Conservation (phyloP, 1,140 invertebrate genomes). For the Druon quercuslanigerum region DNA sequence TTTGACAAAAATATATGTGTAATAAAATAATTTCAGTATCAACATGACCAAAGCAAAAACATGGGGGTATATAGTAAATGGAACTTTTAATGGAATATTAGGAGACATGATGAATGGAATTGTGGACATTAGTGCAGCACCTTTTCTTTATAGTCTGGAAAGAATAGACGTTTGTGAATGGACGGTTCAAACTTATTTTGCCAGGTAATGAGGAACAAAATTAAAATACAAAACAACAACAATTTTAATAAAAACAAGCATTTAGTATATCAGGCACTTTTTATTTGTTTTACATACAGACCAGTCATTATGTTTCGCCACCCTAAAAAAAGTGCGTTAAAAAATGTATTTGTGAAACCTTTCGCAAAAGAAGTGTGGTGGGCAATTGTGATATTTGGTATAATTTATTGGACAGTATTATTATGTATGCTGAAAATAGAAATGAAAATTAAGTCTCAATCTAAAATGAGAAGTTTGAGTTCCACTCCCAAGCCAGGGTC, state of each 20-base stretch:
- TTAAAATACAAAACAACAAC: neutral
- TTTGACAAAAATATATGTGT: neutral
- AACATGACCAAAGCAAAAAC: slow-evolving; percentile 75
- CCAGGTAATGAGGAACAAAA: slow-evolving; percentile 69
- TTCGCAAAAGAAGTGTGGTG: slow-evolving; percentile 58
- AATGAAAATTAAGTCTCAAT: slow-evolving; percentile 36
- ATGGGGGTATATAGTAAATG: slow-evolving; percentile 81
- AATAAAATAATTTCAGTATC: slow-evolving; percentile 65
- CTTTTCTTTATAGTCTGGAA: slow-evolving; percentile 78
- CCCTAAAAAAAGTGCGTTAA: slow-evolving; percentile 77
- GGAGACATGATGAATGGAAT: slow-evolving; percentile 77
- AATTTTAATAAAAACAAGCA: too few species aligned
- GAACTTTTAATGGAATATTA: slow-evolving; percentile 82
- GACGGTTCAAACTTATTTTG: slow-evolving; percentile 77
- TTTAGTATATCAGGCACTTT: too few species aligned
- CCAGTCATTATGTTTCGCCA: slow-evolving; percentile 80
- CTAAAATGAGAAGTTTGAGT: too few species aligned
- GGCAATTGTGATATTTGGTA: slow-evolving; percentile 40
- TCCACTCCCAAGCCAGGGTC: too few species aligned
- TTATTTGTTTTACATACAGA: slow-evolving; percentile 55
- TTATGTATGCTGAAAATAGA: slow-evolving; percentile 47
- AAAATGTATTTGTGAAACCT: slow-evolving; percentile 72
- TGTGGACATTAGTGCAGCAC: slow-evolving; percentile 79
- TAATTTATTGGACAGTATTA: slow-evolving; percentile 55
- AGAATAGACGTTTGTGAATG: slow-evolving; percentile 78